phyloP scores from a whole-genome alignment of 2,113 vertebrate species.

The Tychaedon coryphoeus region DNA sequence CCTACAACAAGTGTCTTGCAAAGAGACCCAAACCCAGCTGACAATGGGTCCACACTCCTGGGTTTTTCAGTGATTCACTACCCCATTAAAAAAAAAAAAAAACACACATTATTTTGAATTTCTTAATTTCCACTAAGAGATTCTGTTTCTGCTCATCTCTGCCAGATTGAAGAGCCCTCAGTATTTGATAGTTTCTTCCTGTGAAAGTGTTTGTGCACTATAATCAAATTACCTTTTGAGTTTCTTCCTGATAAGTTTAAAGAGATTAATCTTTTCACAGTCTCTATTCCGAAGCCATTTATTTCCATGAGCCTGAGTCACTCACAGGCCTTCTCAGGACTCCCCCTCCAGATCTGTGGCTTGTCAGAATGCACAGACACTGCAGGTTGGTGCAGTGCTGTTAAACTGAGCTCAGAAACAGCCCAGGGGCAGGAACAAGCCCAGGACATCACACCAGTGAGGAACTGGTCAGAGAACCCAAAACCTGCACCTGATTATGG shows the following conservation, averaged over 20 bases:
- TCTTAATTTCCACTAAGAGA: conserved; percentile 14
- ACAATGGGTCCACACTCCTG: background rate
- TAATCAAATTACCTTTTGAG: conserved; percentile 18
- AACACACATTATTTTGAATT: background rate
- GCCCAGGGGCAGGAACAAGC: background rate
- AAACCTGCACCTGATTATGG: background rate
- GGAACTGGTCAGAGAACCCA: background rate
- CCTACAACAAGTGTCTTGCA: background rate
- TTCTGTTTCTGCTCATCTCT: background rate
- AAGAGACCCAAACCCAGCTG: background rate
- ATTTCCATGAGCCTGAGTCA: background rate
- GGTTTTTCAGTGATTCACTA: background rate
- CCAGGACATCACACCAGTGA: background rate
- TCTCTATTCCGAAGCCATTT: background rate
- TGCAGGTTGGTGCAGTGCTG: rapidly evolving
- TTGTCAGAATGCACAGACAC: rapidly evolving
- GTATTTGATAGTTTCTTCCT: conserved; percentile 14
- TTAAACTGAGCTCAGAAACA: background rate
- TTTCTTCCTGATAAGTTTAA: conserved; percentile 1
- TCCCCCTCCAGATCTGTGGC: background rate
- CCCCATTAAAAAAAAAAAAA: background rate
- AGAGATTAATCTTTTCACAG: background rate
- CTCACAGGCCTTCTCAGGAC: background rate
- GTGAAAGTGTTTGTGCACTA: background rate
- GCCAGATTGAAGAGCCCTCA: conserved; percentile 5